A percentile compares a stretch with the other conserved stretches of the same genome.
Conservation (phyloP, 2,888 invertebrate genomes). For the Cheilosia vernalis region DNA sequence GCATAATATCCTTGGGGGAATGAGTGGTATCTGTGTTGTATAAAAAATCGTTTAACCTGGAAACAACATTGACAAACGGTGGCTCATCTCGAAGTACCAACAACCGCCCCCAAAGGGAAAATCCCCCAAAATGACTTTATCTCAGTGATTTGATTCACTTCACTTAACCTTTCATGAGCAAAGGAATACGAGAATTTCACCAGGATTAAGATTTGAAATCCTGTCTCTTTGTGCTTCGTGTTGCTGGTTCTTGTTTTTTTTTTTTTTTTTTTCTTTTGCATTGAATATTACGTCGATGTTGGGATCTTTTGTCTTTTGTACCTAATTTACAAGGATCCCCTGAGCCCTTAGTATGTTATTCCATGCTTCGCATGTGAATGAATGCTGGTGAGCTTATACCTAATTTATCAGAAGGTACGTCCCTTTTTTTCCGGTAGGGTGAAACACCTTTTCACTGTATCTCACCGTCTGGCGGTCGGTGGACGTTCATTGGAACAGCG, state of each 20-base stretch:
- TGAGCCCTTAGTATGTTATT: conserved; percentile 19
- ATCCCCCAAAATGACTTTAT: conserved; percentile 67
- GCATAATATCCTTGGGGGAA: conserved; percentile 3
- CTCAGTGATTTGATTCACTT: conserved; percentile 72
- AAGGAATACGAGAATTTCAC: conserved; percentile 43
- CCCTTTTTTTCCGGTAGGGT: conserved; percentile 29
- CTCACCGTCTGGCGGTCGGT: not conserved
- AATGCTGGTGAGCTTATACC: conserved; percentile 19
- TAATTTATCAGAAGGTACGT: conserved; percentile 50
- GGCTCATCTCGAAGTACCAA: conserved; percentile 32
- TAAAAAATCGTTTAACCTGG: conserved; percentile 49
- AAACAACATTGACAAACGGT: conserved; percentile 28
- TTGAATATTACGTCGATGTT: conserved; percentile 54
- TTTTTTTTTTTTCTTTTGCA: not conserved
- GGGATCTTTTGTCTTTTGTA: conserved; percentile 47
- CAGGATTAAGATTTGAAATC: conserved; percentile 62
- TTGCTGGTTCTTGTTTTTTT: conserved; percentile 25
- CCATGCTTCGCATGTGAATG: conserved; percentile 23
- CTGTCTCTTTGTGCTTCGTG: conserved; percentile 12
- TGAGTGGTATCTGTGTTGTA: not conserved
- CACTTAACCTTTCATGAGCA: conserved; percentile 60
- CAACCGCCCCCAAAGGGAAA: conserved; percentile 63
- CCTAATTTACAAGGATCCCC: conserved; percentile 27
- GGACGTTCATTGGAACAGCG: not conserved
- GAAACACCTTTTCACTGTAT: not conserved